Base-by-base conservation (phyloP, 1,140 invertebrate genomes). In the Theocolax elegans region DNA sequence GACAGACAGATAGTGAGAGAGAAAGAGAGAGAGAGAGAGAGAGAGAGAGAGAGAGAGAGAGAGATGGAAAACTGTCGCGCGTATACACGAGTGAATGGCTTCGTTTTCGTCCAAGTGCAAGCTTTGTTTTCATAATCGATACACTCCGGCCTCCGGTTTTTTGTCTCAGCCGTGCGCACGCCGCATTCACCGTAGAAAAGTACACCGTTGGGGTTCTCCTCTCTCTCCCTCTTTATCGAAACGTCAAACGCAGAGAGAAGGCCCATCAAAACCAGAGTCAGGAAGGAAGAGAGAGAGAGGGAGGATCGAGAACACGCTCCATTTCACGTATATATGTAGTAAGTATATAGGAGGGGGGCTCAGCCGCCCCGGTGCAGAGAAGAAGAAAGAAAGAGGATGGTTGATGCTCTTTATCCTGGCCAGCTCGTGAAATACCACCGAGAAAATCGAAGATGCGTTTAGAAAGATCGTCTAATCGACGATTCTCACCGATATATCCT, bases 91-190 rank as follows among this genome's bases (percentile, higher is more conserved):
- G 9, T 53, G 56, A 60, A 59, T 42, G 56, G 56, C 66, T 68
- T 68, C 66, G 66, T 59, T 68, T 68, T 60, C 56, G 29, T 17
- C 66, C 10, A 68, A 62, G 67, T 63, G 67, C 42, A 51, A 72
- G 67, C 72, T 65, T 68, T 69, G 60, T 68, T 73, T 73, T 69
- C 53, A 65, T 63, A 65, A 73, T 73, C 67, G 64, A 72, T 72
- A 59, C 44, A 27, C 38, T 38, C 23, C 56, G 0, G 9, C 59
- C 44, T 13, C 10, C 54, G 15, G 60, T 48, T 13, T 67, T 53
- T 65, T 51, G 62, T 53, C 35, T 51, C 35, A 46, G 21, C n/a
- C n/a, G n/a, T 23, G 15, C 31, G 12, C 46, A 13, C 35, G 23
- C 10, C n/a, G n/a, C n/a, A n/a, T n/a, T n/a, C n/a, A n/a, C n/a